Evolutionary conservation across 2,888 invertebrate genomes (phyloP).

Genomic region (Lasioglossum malachurum): DNA sequence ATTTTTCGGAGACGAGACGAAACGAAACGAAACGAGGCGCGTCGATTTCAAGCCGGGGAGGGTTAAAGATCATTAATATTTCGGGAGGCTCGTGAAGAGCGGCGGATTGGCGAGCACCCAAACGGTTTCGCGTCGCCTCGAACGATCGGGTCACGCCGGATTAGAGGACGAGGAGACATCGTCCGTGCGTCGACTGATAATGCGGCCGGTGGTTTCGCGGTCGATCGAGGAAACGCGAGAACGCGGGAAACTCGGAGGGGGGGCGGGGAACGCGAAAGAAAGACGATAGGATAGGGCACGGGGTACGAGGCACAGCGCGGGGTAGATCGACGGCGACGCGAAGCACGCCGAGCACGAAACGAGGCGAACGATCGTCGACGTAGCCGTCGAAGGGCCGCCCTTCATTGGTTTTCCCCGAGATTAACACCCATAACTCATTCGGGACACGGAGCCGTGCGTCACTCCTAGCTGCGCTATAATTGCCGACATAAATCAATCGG

Average conservation of each 20-base stretch:
- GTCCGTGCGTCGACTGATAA: constrained; percentile 76
- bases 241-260: neutral
- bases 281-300: neutral
- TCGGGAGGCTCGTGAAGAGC: constrained; percentile 61
- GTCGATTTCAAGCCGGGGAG: neutral
- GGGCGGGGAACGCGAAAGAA: neutral
- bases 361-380: constrained; percentile 42
- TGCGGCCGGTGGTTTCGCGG: constrained; percentile 33
- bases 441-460: constrained; percentile 82
- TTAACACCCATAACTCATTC: constrained; percentile 84
- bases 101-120: constrained; percentile 72
- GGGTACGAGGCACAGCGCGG: neutral
- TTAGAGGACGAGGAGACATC: constrained; percentile 67
- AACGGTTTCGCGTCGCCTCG: constrained; percentile 63
- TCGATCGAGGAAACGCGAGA: constrained; percentile 21
- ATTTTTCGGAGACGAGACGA: neutral
- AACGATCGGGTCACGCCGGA: constrained; percentile 70
- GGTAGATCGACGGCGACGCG: constrained; percentile 8
- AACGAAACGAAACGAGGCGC: neutral
- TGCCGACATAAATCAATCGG: constrained; percentile 85
- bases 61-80: constrained; percentile 76
- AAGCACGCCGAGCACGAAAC: constrained; percentile 20
- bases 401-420: constrained; percentile 82
- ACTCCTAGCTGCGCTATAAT: constrained; percentile 84
- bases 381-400: constrained; percentile 60